Conservation (phyloP, 2,888 invertebrate species). For the Patella ulyssiponensis region DNA sequence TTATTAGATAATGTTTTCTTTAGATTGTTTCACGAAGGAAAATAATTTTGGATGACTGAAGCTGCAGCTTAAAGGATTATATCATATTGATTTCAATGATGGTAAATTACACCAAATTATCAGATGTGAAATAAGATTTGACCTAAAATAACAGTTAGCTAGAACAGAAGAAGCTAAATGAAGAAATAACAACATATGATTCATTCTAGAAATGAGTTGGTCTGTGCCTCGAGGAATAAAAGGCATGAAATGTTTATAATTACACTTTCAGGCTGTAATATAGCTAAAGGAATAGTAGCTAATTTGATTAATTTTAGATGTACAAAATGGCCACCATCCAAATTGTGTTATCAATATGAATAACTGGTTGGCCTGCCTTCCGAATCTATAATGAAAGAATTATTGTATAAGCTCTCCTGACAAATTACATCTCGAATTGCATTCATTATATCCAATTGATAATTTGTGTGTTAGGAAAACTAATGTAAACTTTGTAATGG, state of each 20-base stretch:
- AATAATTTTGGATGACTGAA: conserved; percentile 3
- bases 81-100: conserved; percentile 12
- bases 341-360: conserved; percentile 28
- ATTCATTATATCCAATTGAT: conserved; percentile 31
- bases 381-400: conserved; percentile 24
- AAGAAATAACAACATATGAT: conserved; percentile 13
- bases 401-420: conserved; percentile 21
- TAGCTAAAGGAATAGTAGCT: conserved; percentile 8
- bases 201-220: conserved; percentile 13
- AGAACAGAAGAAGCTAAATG: conserved; percentile 1
- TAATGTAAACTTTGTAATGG: conserved; percentile 13
- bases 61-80: not conserved
- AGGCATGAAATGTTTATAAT: conserved; percentile 13
- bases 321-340: conserved; percentile 15
- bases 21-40: not conserved
- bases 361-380: conserved; percentile 18
- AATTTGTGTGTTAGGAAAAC: conserved; percentile 20
- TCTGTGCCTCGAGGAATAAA: conserved; percentile 6
- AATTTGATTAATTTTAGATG: conserved; percentile 13
- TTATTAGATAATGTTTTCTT: too few relatives aligned
- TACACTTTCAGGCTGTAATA: conserved; percentile 10
- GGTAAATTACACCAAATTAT: conserved; percentile 11
- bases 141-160: conserved; percentile 13
- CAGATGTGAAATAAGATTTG: conserved; percentile 10
- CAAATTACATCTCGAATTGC: conserved; percentile 23